These are phyloP conservation scores for Perdita meconis DNA, from an alignment of 2,888 invertebrate species.

Conservation along the genomic window DNA sequence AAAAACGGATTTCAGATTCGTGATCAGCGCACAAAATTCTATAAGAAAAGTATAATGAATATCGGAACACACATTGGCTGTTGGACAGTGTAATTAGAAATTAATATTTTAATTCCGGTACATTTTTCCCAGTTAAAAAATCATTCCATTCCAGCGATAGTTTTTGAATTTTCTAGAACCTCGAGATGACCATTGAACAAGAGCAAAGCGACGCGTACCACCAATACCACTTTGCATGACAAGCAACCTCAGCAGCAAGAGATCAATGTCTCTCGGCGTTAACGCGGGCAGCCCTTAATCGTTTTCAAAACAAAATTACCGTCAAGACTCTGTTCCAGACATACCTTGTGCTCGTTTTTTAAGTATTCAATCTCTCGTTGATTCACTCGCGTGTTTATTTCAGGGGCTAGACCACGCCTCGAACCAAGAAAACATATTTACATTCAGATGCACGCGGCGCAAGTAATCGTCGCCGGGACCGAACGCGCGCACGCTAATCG, in stretches of 20 bases:
- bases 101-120: no score
- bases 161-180: no score
- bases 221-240: not conserved
- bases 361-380: conserved; percentile 7
- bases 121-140: no score
- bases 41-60: no score
- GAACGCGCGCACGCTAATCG: conserved; percentile 52
- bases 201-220: not conserved
- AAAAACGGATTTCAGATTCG: no score
- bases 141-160: conserved; percentile 2
- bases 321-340: not conserved
- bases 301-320: not conserved
- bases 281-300: conserved; percentile 1
- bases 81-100: no score
- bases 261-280: not conserved
- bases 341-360: not conserved
- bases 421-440: conserved; percentile 17
- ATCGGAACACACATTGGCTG: no score
- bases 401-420: conserved; percentile 4
- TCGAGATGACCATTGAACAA: not conserved
- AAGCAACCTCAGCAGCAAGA: not conserved
- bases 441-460: conserved; percentile 16
- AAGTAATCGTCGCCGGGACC: conserved; percentile 32
- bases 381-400: not conserved
- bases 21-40: no score